Evolutionary conservation across 2,113 vertebrate species (phyloP).

Genomic region (Rostratula benghalensis): DNA sequence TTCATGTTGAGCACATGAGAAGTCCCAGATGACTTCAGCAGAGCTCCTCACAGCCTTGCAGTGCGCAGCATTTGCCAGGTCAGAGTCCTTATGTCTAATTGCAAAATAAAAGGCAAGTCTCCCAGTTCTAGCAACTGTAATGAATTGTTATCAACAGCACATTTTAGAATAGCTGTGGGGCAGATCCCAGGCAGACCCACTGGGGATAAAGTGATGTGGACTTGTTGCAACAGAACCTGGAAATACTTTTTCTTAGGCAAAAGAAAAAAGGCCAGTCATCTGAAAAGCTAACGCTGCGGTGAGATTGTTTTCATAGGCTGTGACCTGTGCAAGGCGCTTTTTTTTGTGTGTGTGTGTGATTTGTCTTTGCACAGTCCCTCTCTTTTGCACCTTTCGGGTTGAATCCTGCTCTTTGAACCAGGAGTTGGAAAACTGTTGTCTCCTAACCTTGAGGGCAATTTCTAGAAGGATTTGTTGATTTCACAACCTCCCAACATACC

Average conservation of each 20-base stretch:
- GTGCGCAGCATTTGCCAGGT: not conserved
- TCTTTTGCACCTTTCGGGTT: not conserved
- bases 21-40: slow-evolving; percentile 22
- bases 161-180: slow-evolving; percentile 19
- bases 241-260: slow-evolving; percentile 39
- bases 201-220: slow-evolving; percentile 25
- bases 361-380: not conserved
- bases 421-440: not conserved
- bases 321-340: not conserved
- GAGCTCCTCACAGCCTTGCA: not conserved
- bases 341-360: not conserved
- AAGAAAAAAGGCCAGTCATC: not conserved
- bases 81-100: slow-evolving; percentile 40
- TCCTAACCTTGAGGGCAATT: not conserved
- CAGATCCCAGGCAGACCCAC: slow-evolving; percentile 26
- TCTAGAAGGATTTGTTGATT: not conserved
- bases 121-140: slow-evolving; percentile 29
- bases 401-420: not conserved
- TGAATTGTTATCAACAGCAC: slow-evolving; percentile 32
- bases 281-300: not conserved
- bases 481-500: not conserved
- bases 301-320: not conserved
- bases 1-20: slow-evolving; percentile 28
- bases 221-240: slow-evolving; percentile 53
- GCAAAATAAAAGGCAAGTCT: slow-evolving; percentile 49